A percentile compares a stretch with the other conserved stretches of the same genome.
Evolutionary conservation across 2,888 invertebrate genomes (phyloP).

Genomic region (Cremastobaeus sp.): DNA sequence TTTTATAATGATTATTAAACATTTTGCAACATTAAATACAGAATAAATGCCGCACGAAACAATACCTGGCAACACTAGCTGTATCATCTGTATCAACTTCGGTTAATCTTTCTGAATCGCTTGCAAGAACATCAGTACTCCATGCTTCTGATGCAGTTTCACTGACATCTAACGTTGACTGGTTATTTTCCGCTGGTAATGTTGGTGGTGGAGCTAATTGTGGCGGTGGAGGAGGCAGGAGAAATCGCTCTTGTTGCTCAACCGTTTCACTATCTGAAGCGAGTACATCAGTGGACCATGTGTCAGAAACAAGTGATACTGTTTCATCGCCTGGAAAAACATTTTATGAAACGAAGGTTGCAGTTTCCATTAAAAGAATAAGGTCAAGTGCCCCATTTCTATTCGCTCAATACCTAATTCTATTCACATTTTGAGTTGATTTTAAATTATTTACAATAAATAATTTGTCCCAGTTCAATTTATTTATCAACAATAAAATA

Average conservation of each 20-base stretch:
- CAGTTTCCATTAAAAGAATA: too few species aligned
- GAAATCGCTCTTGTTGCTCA: constrained; percentile 83
- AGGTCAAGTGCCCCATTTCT: too few species aligned
- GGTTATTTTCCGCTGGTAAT: constrained; percentile 74
- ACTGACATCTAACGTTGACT: constrained; percentile 85
- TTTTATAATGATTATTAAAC: too few species aligned
- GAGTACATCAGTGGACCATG: constrained; percentile 98
- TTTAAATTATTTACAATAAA: constrained; percentile 1
- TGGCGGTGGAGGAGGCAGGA: constrained; percentile 65
- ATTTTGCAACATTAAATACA: too few species aligned
- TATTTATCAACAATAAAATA: too few species aligned
- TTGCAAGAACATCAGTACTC: constrained; percentile 97
- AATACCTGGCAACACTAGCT: constrained; percentile 82
- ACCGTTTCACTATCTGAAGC: constrained; percentile 97
- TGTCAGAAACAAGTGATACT: constrained; percentile 97
- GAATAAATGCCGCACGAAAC: background rate
- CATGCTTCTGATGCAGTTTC: constrained; percentile 98
- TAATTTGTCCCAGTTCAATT: too few species aligned
- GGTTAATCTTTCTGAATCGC: constrained; percentile 93
- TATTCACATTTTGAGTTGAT: too few species aligned
- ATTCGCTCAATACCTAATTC: too few species aligned
- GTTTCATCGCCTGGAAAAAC: constrained; percentile 88
- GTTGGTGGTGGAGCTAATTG: constrained; percentile 74
- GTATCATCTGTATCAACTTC: constrained; percentile 88
- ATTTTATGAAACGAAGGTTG: too few species aligned